A percentile compares a stretch with the other conserved stretches of the same genome.
These are phyloP conservation scores for Halcyon leucocephala DNA, from an alignment of 2,797 vertebrate genomes.

Conservation along the genomic window DNA sequence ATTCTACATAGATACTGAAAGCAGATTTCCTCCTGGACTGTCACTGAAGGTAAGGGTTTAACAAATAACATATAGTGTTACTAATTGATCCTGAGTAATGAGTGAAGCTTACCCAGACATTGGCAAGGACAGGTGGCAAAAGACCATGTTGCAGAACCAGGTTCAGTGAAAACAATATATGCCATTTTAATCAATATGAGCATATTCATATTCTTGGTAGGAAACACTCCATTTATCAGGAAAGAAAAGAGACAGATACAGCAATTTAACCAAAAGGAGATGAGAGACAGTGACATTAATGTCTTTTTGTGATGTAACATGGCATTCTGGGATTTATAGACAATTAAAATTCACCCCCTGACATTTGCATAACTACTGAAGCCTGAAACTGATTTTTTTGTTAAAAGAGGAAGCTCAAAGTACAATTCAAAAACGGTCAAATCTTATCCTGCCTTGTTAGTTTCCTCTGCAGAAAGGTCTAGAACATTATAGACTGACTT, in stretches of 20 bases:
- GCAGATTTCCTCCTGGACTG: neutral
- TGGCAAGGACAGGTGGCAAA: neutral
- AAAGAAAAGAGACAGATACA: neutral
- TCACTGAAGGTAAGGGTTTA: constrained; percentile 54
- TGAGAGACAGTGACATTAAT: neutral
- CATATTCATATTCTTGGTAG: neutral
- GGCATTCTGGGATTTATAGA: neutral
- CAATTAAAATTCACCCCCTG: neutral
- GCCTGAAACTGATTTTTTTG: neutral
- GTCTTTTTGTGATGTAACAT: neutral
- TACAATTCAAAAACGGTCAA: neutral
- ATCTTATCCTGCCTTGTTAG: neutral
- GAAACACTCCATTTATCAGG: fast-evolving
- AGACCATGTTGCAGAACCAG: neutral
- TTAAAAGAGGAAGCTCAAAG: neutral
- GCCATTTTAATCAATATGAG: neutral
- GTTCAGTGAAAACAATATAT: neutral
- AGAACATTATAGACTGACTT: neutral
- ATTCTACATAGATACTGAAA: constrained; percentile 15
- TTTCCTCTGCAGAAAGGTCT: neutral
- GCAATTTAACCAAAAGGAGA: neutral
- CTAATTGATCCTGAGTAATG: neutral
- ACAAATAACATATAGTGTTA: neutral
- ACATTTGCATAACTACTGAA: neutral
- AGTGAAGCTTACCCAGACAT: neutral